These are phyloP conservation scores for Atrichornis clamosus DNA, from an alignment of 2,113 vertebrate genomes.

Conservation along the genomic window DNA sequence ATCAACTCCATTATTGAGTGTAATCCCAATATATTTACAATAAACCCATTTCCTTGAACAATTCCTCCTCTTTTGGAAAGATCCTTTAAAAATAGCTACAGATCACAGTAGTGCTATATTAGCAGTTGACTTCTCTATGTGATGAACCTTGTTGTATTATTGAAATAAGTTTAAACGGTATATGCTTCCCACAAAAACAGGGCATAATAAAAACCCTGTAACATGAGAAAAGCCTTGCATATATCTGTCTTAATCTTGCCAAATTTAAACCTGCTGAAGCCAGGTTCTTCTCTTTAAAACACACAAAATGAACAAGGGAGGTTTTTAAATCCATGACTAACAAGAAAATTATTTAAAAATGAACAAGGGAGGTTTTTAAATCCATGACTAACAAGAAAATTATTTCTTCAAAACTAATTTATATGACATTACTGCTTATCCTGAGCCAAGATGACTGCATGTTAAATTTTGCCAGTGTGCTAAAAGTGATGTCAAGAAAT, in stretches of 20 bases:
- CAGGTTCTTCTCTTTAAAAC: slow-evolving; percentile 39
- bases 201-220: background rate
- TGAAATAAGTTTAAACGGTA: background rate
- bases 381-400: slow-evolving; percentile 53
- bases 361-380: slow-evolving; percentile 23
- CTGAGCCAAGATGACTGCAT: background rate
- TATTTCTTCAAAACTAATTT: slow-evolving; percentile 65
- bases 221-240: background rate
- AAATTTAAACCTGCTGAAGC: slow-evolving; percentile 56
- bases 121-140: background rate
- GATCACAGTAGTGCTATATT: background rate
- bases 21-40: slow-evolving; percentile 21
- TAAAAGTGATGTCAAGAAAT: slow-evolving; percentile 11
- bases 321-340: slow-evolving; percentile 44
- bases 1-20: background rate
- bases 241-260: background rate
- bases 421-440: slow-evolving; percentile 26
- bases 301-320: slow-evolving; percentile 4
- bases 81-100: background rate
- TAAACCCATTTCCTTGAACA: background rate
- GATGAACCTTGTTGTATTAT: background rate
- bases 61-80: background rate
- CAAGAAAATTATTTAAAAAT: slow-evolving; percentile 55
- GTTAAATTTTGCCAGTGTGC: background rate
- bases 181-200: background rate